A percentile compares a stretch with the other conserved stretches of the same genome.
Evolutionary conservation across 2,888 invertebrate genomes (phyloP).

Genomic region (Phalangium opilio): DNA sequence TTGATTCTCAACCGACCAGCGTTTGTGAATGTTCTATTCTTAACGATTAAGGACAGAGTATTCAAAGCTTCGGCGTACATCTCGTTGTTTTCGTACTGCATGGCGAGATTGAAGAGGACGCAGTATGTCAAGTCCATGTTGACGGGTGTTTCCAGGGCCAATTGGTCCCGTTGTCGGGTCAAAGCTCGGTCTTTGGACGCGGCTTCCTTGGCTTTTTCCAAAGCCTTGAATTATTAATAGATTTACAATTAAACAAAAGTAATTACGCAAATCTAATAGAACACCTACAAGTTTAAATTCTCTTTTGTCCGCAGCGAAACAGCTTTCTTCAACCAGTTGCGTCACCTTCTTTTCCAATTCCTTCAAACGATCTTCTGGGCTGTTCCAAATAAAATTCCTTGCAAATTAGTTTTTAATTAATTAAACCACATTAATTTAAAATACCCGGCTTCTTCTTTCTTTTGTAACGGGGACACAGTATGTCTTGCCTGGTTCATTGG

Average conservation of each 20-base stretch:
- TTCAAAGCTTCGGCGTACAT: constrained; percentile 91
- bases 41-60: constrained; percentile 83
- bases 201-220: constrained; percentile 74
- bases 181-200: constrained; percentile 79
- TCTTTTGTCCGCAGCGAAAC: constrained; percentile 47
- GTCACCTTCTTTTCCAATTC: constrained; percentile 76
- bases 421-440: constrained; percentile 1
- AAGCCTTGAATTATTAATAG: constrained; percentile 7
- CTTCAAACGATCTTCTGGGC: constrained; percentile 80
- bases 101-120: constrained; percentile 87
- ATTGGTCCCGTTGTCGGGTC: constrained; percentile 76
- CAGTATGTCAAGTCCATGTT: constrained; percentile 92
- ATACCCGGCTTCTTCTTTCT: constrained; percentile 62
- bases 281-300: constrained; percentile 40
- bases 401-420: constrained; percentile 3
- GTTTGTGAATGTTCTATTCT: constrained; percentile 84
- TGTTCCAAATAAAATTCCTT: constrained; percentile 29
- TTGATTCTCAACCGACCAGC: constrained; percentile 84
- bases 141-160: constrained; percentile 40
- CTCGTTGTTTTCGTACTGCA: constrained; percentile 83
- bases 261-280: background rate
- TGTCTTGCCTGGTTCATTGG: constrained; percentile 50
- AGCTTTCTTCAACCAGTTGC: constrained; percentile 77
- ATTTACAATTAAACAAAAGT: background rate
- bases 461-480: constrained; percentile 36